Percentiles rank a stretch among this genome's conserved stretches.
Conservation (phyloP, 2,113 vertebrate species). For the Oryzias curvinotus region DNA sequence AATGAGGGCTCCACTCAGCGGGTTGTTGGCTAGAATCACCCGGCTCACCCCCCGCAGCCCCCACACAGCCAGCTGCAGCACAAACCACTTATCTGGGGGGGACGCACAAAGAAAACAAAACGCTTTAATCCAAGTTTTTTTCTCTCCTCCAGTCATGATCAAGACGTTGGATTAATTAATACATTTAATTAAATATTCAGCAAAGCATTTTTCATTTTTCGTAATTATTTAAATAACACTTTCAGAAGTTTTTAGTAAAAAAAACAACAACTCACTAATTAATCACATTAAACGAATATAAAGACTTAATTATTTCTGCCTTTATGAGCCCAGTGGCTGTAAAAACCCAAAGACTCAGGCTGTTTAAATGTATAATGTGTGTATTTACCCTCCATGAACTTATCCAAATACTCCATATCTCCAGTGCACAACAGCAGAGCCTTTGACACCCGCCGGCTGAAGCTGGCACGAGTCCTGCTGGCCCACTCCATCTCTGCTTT, state of each 20-base stretch:
- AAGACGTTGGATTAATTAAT: no score
- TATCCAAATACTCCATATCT: conserved; percentile 70
- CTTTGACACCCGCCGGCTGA: conserved; percentile 9
- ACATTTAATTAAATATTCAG: no score
- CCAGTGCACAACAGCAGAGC: conserved; percentile 62
- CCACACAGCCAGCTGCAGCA: conserved; percentile 72
- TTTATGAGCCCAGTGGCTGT: neutral
- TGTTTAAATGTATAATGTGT: neutral
- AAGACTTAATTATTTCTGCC: neutral
- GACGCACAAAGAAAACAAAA: neutral
- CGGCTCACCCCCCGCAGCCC: conserved; percentile 68
- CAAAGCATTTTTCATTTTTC: conserved; percentile 18
- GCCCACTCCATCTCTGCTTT: conserved; percentile 33
- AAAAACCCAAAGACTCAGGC: no score
- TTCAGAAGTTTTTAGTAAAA: neutral
- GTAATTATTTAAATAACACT: conserved; percentile 4
- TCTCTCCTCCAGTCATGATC: no score
- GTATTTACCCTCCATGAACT: conserved; percentile 63
- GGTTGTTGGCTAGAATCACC: conserved; percentile 78
- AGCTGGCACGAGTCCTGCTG: conserved; percentile 23
- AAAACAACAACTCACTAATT: conserved; percentile 4
- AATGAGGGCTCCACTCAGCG: conserved; percentile 74
- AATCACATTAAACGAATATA: neutral
- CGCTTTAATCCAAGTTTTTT: no score
- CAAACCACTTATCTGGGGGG: conserved; percentile 64